phyloP scores from a whole-genome alignment of 2,113 vertebrate genomes.

The Brienomyrus longianalis region DNA sequence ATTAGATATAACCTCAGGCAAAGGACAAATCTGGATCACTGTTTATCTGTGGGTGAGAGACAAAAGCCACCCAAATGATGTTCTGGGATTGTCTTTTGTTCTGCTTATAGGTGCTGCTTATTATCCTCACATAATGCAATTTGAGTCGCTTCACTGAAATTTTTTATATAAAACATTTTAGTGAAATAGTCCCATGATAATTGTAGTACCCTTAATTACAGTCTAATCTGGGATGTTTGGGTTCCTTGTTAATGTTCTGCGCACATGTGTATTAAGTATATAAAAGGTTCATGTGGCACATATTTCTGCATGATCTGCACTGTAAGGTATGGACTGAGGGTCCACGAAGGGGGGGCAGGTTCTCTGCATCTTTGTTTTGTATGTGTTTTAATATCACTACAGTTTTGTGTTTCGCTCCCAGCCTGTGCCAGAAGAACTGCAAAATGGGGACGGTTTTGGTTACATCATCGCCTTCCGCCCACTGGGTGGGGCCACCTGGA shows the following conservation, averaged over 20 bases:
- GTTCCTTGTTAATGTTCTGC: not conserved
- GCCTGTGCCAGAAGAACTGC: conserved; percentile 88
- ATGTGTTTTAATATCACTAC: conserved; percentile 76
- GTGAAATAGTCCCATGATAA: not conserved
- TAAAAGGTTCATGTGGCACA: not conserved
- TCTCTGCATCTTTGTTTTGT: conserved; percentile 55
- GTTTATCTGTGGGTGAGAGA: not conserved
- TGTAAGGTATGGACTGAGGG: not conserved
- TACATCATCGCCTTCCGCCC: conserved; percentile 89
- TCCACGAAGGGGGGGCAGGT: not conserved
- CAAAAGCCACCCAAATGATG: not conserved
- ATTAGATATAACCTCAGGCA: conserved; percentile 7
- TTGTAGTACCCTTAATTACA: not conserved
- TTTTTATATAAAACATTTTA: not conserved
- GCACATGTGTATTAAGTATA: not conserved
- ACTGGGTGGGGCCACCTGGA: conserved; percentile 74
- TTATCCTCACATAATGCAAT: not conserved
- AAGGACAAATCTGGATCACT: not conserved
- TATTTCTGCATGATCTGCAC: not conserved
- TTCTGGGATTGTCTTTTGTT: not conserved
- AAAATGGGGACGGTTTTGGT: conserved; percentile 88
- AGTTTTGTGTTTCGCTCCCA: conserved; percentile 72
- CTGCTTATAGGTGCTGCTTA: not conserved
- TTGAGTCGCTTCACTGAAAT: not conserved
- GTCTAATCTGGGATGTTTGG: not conserved